A percentile compares a stretch with the other conserved stretches of the same genome.
Conservation (phyloP, 2,113 vertebrate genomes). For the Chamaetylas fuelleborni region DNA sequence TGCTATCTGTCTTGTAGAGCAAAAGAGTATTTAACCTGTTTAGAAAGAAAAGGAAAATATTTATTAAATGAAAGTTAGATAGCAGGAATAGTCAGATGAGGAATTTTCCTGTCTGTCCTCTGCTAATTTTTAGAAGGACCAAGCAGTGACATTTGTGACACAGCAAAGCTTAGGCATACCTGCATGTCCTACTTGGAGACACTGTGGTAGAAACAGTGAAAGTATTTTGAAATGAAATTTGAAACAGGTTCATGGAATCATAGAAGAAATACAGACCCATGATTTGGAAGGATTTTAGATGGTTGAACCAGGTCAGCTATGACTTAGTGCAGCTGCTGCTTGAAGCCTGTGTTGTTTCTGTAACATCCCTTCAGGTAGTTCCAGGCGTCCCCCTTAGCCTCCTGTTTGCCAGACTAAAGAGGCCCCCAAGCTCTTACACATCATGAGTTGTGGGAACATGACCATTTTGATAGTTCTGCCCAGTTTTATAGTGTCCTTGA, state of each 20-base stretch:
- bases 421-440: neutral
- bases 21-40: neutral
- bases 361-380: neutral
- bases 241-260: neutral
- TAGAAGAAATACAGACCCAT: neutral
- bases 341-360: neutral
- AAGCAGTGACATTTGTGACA: neutral
- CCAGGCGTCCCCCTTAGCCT: neutral
- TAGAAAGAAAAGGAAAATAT: neutral
- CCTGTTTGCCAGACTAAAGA: neutral
- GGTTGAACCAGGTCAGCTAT: neutral
- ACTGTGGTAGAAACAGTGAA: neutral
- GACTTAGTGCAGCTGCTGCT: neutral
- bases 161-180: neutral
- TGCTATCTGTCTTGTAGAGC: neutral
- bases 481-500: neutral
- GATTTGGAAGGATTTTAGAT: neutral
- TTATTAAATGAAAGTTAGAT: neutral
- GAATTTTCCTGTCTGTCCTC: neutral
- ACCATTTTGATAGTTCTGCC: neutral
- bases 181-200: neutral
- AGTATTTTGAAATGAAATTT: neutral
- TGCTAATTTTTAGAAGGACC: neutral
- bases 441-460: neutral
- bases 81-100: neutral